Conservation (phyloP, 1,140 invertebrate species). For the Formica exsecta region DNA sequence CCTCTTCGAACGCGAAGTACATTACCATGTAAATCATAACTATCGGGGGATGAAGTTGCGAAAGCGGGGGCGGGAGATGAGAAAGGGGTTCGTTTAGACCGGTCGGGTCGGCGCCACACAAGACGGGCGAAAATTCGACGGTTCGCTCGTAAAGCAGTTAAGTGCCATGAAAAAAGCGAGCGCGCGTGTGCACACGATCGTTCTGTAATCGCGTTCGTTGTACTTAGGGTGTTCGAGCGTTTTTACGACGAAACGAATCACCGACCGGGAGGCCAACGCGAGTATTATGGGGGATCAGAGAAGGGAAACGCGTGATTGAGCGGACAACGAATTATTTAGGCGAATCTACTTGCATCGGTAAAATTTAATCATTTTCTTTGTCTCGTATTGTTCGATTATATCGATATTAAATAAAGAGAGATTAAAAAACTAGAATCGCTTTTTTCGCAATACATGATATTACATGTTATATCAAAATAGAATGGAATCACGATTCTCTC, state of each 20-base stretch:
- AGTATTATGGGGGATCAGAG: not conserved
- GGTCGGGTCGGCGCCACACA: not conserved
- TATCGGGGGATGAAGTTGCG: not conserved
- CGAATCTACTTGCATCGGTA: slow-evolving; percentile 17
- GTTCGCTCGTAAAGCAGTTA: slow-evolving; percentile 45
- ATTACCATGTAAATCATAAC: slow-evolving; percentile 62
- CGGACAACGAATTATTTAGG: slow-evolving; percentile 17
- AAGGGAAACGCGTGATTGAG: slow-evolving; percentile 7
- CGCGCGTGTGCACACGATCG: not conserved
- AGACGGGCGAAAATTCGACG: slow-evolving; percentile 55
- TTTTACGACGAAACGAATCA: slow-evolving; percentile 37
- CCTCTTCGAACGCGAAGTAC: slow-evolving; percentile 2
- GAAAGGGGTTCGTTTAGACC: not conserved
- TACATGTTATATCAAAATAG: not conserved
- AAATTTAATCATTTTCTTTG: slow-evolving; percentile 31
- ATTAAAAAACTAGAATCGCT: not conserved
- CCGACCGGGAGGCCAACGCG: not conserved
- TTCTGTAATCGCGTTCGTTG: not conserved
- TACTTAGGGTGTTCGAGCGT: slow-evolving; percentile 13
- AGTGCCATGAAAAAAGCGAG: slow-evolving; percentile 23
- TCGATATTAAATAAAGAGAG: slow-evolving; percentile 11
- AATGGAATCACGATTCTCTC: not conserved
- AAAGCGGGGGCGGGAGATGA: too few relatives aligned
- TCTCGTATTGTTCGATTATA: slow-evolving; percentile 1
- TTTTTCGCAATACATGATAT: not conserved